Evolutionary conservation across 2,888 invertebrate species (phyloP).

Genomic region (Spialia ferax): DNA sequence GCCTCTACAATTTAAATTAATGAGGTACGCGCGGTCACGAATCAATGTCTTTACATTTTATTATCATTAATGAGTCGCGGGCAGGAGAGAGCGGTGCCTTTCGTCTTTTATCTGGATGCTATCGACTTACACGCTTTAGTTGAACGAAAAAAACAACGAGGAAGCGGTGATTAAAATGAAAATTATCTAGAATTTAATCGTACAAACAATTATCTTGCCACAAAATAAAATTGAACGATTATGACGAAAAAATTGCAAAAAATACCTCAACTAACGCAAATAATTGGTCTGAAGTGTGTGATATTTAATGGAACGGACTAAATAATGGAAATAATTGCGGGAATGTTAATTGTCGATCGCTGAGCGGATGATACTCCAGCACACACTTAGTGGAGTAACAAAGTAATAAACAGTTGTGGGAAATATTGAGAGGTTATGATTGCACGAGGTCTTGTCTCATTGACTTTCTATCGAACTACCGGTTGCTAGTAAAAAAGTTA

Average conservation of each 20-base stretch:
- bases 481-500: neutral
- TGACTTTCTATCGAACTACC: slow-evolving; percentile 4
- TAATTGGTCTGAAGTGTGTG: slow-evolving; percentile 52
- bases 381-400: slow-evolving; percentile 19
- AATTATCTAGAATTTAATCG: slow-evolving; percentile 29
- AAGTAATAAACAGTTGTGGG: slow-evolving; percentile 27
- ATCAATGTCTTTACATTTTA: slow-evolving; percentile 41
- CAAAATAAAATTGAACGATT: slow-evolving; percentile 13
- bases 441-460: neutral
- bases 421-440: slow-evolving; percentile 13
- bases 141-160: slow-evolving; percentile 3
- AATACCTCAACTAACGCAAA: slow-evolving; percentile 26
- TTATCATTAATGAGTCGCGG: slow-evolving; percentile 34
- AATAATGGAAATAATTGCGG: slow-evolving; percentile 67
- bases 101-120: slow-evolving; percentile 24
- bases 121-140: slow-evolving; percentile 31
- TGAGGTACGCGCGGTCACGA: slow-evolving; percentile 36
- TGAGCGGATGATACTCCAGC: slow-evolving; percentile 52
- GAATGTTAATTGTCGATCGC: slow-evolving; percentile 74
- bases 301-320: slow-evolving; percentile 61
- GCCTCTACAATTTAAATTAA: slow-evolving; percentile 40
- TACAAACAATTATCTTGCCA: slow-evolving; percentile 14
- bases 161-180: slow-evolving; percentile 24
- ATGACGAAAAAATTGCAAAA: slow-evolving; percentile 21
- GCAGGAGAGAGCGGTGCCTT: slow-evolving; percentile 28